Conservation (phyloP, 1,140 invertebrate genomes). For the Pseudomyrmex concolor region DNA sequence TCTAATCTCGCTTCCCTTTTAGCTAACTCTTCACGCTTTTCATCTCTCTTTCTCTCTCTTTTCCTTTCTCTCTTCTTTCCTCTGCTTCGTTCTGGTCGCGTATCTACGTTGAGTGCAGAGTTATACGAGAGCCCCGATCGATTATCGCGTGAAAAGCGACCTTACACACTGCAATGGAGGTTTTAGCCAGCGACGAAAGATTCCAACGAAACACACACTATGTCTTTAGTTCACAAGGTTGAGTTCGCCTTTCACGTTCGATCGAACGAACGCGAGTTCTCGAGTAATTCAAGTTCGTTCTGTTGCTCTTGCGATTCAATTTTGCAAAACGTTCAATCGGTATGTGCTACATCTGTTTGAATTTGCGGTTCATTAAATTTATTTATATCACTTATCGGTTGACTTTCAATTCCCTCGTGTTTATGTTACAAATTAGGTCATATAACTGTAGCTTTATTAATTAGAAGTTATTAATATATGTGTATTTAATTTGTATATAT, state of each 20-base stretch:
- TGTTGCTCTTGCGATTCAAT: background rate
- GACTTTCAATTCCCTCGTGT: conserved; percentile 5
- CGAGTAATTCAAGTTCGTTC: background rate
- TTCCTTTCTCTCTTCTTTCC: background rate
- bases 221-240: conserved; percentile 68
- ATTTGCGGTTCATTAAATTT: conserved; percentile 22
- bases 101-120: conserved; percentile 8
- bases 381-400: conserved; percentile 28
- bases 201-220: conserved; percentile 46
- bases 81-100: background rate
- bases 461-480: too few relatives aligned
- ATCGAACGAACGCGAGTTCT: conserved; percentile 13
- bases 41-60: conserved; percentile 7
- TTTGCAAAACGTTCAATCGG: conserved; percentile 1
- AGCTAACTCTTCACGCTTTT: conserved; percentile 29
- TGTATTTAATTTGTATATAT: too few relatives aligned
- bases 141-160: conserved; percentile 69
- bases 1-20: conserved; percentile 64
- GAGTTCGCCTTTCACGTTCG: conserved; percentile 56
- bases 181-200: conserved; percentile 51
- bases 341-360: background rate
- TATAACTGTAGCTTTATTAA: too few relatives aligned
- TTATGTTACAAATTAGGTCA: background rate
- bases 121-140: conserved; percentile 59
- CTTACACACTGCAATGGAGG: conserved; percentile 53